A percentile compares a stretch with the other conserved stretches of the same genome.
Conservation (phyloP, 2,113 vertebrate species). For the Pseudorectes ferrugineus region DNA sequence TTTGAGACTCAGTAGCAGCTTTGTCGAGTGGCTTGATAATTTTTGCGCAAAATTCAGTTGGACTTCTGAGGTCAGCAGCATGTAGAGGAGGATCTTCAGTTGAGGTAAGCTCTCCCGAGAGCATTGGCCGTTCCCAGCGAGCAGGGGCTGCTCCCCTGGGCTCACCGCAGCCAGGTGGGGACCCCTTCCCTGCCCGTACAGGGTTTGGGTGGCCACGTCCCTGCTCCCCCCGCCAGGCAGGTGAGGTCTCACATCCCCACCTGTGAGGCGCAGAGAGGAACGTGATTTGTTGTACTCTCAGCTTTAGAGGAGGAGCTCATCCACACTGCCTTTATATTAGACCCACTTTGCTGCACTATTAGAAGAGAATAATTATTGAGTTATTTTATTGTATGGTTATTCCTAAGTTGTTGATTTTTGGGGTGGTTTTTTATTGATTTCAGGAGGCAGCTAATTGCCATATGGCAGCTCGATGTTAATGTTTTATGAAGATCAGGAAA, state of each 20-base stretch:
- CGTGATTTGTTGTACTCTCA: slow-evolving; percentile 27
- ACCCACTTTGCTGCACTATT: slow-evolving; percentile 68
- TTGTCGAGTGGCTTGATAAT: slow-evolving; percentile 32
- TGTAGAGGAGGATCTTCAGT: slow-evolving; percentile 43
- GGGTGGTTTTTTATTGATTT: slow-evolving; percentile 78
- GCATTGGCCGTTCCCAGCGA: not conserved
- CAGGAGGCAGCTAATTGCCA: slow-evolving; percentile 82
- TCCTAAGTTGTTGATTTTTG: slow-evolving; percentile 71
- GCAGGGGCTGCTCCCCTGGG: not conserved
- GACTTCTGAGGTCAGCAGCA: slow-evolving; percentile 46
- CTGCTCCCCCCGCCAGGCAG: not conserved
- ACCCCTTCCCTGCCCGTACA: not conserved
- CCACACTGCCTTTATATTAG: slow-evolving; percentile 77
- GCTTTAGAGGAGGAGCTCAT: slow-evolving; percentile 71
- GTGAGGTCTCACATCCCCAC: not conserved
- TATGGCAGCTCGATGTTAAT: slow-evolving; percentile 78
- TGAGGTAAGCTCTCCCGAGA: slow-evolving; percentile 49
- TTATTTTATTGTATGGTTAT: slow-evolving; percentile 72
- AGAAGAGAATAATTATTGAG: slow-evolving; percentile 76
- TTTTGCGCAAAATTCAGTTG: slow-evolving; percentile 44
- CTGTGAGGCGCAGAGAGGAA: slow-evolving; percentile 5
- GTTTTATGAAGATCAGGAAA: slow-evolving; percentile 86
- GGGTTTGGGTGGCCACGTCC: not conserved
- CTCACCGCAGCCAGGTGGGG: not conserved
- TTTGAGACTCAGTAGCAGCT: slow-evolving; percentile 58